Evolutionary conservation across 2,797 vertebrate species (phyloP), one percentile per base, ranked within the genome.

Genomic region (Rhabdophis nuchalis): DNA sequence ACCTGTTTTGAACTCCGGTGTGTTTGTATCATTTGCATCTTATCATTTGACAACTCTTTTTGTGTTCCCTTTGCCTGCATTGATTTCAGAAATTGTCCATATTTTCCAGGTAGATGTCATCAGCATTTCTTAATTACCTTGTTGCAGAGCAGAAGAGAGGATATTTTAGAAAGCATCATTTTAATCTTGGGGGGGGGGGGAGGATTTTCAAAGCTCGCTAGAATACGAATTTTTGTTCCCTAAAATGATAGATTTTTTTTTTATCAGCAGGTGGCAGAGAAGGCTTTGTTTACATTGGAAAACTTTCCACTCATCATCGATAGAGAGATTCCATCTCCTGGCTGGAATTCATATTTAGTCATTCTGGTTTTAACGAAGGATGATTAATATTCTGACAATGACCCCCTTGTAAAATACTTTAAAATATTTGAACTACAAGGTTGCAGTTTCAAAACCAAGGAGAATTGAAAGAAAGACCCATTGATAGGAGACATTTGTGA

Each of bases 1-100:
- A 91, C 61, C 98, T 98, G 98, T 99, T 99, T 98, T 98, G 98
- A 99, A 98, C 98, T 98, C 97, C 98, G 95, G 98, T 91, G 58
- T 97, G 95, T 96, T 94, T 96, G 86, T 50, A 36, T 92, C 94
- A 95, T 95, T 96, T 96, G 97, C 95, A 72, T 95, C 96, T 4
- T 4, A 14, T 56, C 68, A 20, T 9, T 0, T 1, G 9, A 5
- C 29, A 90, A 25, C 82, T 50, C 20, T 68, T 87, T 82, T 4
- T 57, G 90, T 57, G 90, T 87, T 88, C 52, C 64, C 58, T 86
- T 88, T 18, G 11, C 89, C 32, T 85, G 89, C 85, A 46, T 88
- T 60, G n/a, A 77, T 88, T 68, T 87, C 86, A 14, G 82, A 93
- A 72, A 87, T 56, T 58, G 10, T 46, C 85, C 64, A 58, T 61